phyloP scores from a whole-genome alignment of 2,113 vertebrate genomes.

The Paralichthys olivaceus region DNA sequence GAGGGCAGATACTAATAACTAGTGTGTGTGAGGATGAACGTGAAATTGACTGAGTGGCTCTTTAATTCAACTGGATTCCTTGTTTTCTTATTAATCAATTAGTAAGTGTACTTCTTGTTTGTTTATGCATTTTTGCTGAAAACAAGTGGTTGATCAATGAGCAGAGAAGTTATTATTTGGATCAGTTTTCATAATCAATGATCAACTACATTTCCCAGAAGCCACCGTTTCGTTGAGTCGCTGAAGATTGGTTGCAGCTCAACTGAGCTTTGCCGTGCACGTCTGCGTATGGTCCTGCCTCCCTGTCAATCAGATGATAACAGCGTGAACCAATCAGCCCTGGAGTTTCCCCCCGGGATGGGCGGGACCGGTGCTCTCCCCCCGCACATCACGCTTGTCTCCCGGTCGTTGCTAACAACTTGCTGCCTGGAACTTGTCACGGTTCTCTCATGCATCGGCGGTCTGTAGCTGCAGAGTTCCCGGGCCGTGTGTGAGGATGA shows the following conservation, averaged over 20 bases:
- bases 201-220: constrained; percentile 54
- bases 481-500: constrained; percentile 44
- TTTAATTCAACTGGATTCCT: too few species aligned
- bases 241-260: constrained; percentile 49
- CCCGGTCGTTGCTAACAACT: constrained; percentile 76
- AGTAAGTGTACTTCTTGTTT: too few species aligned
- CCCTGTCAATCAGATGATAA: constrained; percentile 37
- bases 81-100: too few species aligned
- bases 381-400: constrained; percentile 43
- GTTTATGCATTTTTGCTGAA: too few species aligned
- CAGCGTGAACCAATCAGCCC: constrained; percentile 49
- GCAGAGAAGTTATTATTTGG: too few species aligned
- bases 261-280: neutral
- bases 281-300: neutral
- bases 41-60: too few species aligned
- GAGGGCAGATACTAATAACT: too few species aligned
- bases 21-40: too few species aligned
- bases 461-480: constrained; percentile 3
- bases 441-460: constrained; percentile 16
- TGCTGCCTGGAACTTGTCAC: constrained; percentile 70
- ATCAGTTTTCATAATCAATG: too few species aligned
- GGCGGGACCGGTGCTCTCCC: constrained; percentile 58
- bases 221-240: neutral
- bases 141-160: too few species aligned
- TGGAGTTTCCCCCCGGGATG: neutral